Conservation (phyloP, 64 coral and sea anemone species). For the Stylophora pistillata region DNA sequence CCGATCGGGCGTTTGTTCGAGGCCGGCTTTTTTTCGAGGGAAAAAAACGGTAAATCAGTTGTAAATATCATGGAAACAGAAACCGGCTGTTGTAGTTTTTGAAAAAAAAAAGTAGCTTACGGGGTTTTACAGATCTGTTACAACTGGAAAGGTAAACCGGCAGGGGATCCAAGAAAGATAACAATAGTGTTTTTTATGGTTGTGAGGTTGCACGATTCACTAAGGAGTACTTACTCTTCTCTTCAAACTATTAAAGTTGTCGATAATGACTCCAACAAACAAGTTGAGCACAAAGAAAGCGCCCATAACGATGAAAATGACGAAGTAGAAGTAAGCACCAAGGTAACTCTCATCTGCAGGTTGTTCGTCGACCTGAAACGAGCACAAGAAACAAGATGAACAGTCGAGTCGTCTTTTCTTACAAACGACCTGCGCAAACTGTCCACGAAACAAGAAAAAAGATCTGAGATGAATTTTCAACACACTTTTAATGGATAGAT, state of each 20-base stretch:
- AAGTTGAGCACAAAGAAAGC: slow-evolving; percentile 79
- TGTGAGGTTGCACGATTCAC: neutral
- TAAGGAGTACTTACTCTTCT: slow-evolving; percentile 23
- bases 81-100: neutral
- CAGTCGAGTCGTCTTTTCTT: too few species aligned
- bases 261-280: slow-evolving; percentile 84
- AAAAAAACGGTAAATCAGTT: too few species aligned
- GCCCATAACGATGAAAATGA: slow-evolving; percentile 69
- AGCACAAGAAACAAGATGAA: neutral
- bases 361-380: slow-evolving; percentile 41
- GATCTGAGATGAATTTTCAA: too few species aligned
- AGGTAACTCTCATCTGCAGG: slow-evolving; percentile 61
- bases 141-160: too few species aligned
- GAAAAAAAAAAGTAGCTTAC: neutral
- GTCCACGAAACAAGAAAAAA: too few species aligned
- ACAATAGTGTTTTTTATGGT: neutral
- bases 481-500: too few species aligned
- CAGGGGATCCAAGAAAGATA: too few species aligned
- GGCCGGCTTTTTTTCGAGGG: too few species aligned
- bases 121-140: too few species aligned
- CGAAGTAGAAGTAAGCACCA: slow-evolving; percentile 61
- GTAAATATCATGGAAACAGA: too few species aligned
- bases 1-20: too few species aligned
- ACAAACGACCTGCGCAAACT: too few species aligned
- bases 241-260: slow-evolving; percentile 80